phyloP scores from a whole-genome alignment of 1,140 invertebrate genomes.

The Hormaphis cornu region DNA sequence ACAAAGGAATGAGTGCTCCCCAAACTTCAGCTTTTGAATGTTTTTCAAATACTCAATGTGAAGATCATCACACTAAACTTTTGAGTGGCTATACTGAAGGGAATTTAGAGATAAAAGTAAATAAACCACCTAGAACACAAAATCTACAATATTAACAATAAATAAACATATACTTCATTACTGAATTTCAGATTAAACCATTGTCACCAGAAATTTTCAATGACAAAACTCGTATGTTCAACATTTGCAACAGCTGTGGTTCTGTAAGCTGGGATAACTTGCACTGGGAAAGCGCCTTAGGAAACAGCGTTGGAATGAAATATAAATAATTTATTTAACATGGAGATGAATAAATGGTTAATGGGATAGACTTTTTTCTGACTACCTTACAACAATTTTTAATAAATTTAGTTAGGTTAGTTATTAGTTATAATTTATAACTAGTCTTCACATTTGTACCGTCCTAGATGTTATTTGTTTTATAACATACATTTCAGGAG shows the following conservation, averaged over 20 bases:
- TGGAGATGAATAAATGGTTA: too few relatives aligned
- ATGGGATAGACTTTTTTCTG: too few relatives aligned
- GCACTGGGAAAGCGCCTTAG: slow-evolving; percentile 47
- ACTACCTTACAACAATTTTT: too few relatives aligned
- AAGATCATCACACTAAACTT: slow-evolving; percentile 39
- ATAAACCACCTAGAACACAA: background rate
- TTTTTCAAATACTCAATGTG: background rate
- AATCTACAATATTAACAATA: background rate
- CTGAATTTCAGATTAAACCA: slow-evolving; percentile 44
- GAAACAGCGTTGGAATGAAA: slow-evolving; percentile 33
- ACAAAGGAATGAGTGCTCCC: background rate
- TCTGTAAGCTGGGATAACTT: slow-evolving; percentile 57
- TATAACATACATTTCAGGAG: too few relatives aligned
- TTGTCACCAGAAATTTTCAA: slow-evolving; percentile 45
- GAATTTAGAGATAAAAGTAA: slow-evolving; percentile 39
- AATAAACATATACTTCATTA: background rate
- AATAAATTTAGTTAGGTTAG: too few relatives aligned
- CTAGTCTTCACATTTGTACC: too few relatives aligned
- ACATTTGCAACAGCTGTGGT: slow-evolving; percentile 54
- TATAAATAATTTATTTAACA: background rate
- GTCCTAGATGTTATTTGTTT: too few relatives aligned
- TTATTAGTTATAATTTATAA: too few relatives aligned
- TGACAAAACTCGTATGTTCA: slow-evolving; percentile 46
- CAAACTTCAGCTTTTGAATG: background rate
- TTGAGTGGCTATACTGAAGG: slow-evolving; percentile 36